These are phyloP conservation scores for Heteromormyrus szaboi DNA, from an alignment of 2,797 vertebrate genomes.

Conservation along the genomic window DNA sequence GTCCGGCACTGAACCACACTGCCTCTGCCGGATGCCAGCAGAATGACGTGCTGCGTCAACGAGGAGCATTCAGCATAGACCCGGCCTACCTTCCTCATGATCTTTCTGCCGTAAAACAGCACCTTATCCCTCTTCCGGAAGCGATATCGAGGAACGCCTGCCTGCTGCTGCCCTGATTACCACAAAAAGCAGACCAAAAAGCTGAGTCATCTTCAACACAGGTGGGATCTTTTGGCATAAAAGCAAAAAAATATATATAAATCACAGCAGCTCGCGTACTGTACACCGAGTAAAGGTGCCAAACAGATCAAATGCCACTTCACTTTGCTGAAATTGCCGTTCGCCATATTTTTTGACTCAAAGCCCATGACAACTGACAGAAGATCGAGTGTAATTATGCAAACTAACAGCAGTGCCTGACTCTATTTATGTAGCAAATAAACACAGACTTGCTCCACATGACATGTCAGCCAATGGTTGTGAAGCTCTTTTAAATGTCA, in stretches of 20 bases:
- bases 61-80: neutral
- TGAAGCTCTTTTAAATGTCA: neutral
- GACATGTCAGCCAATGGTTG: neutral
- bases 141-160: slow-evolving; percentile 76
- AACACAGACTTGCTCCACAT: neutral
- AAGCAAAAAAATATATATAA: neutral
- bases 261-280: neutral
- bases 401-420: neutral
- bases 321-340: neutral
- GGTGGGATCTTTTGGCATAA: neutral
- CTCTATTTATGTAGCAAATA: neutral
- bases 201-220: neutral
- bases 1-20: neutral
- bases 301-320: neutral
- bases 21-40: neutral
- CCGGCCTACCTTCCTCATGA: slow-evolving; percentile 82
- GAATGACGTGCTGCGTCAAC: neutral
- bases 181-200: neutral
- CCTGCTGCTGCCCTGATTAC: slow-evolving; percentile 53
- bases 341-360: neutral
- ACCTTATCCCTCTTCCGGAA: slow-evolving; percentile 89
- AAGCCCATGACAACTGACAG: neutral
- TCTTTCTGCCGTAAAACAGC: slow-evolving; percentile 92
- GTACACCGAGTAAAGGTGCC: neutral
- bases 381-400: neutral